Percentiles rank a stretch among this genome's conserved stretches.
Conservation (phyloP, 1,140 invertebrate genomes). For the Papilio helenus region DNA sequence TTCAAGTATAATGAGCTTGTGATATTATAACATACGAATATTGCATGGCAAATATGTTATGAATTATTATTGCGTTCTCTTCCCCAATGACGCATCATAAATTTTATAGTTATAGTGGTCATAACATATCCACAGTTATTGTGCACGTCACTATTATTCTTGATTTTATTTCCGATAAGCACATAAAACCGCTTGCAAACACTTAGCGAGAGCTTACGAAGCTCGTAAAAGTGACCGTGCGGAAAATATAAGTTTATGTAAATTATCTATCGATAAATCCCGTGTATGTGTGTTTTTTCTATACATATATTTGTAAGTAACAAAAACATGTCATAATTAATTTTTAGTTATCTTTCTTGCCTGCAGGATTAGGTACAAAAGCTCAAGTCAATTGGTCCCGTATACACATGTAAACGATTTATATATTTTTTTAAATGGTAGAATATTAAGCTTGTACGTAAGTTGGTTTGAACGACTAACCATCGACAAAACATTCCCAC, state of each 20-base stretch:
- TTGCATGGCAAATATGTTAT: constrained; percentile 19
- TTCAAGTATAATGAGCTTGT: background rate
- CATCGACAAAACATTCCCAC: constrained; percentile 7
- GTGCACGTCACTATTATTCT: constrained; percentile 23
- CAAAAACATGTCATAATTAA: background rate
- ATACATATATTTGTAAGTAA: background rate
- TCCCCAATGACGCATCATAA: constrained; percentile 13
- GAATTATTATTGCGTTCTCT: background rate
- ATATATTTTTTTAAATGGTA: background rate
- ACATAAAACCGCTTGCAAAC: constrained; percentile 23
- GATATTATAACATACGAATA: constrained; percentile 9
- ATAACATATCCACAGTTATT: constrained; percentile 21
- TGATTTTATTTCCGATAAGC: constrained; percentile 15
- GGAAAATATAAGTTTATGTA: constrained; percentile 19
- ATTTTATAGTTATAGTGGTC: constrained; percentile 20
- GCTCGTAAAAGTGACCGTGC: constrained; percentile 1
- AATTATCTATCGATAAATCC: background rate
- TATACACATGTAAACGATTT: background rate
- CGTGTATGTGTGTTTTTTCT: background rate
- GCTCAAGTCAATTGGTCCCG: background rate
- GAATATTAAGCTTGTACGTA: background rate
- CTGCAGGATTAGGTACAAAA: background rate
- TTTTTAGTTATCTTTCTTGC: background rate
- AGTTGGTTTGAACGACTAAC: background rate
- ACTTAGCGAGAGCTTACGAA: constrained; percentile 17